phyloP scores from a whole-genome alignment of 2,113 vertebrate genomes.

The Odocoileus virginianus region DNA sequence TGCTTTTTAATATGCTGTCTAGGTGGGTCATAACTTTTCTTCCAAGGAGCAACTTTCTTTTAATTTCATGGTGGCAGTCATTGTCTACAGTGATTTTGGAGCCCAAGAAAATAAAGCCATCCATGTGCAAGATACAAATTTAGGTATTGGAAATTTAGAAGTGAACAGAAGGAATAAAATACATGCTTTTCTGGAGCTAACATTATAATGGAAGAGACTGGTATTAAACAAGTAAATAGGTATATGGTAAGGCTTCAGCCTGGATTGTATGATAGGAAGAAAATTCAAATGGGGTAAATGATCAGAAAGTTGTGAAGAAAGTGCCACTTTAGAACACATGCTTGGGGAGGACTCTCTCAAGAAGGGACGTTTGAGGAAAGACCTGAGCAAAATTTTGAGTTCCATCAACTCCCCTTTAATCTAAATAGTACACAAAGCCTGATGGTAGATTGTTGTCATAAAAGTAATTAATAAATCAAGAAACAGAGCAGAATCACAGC shows the following conservation, averaged over 20 bases:
- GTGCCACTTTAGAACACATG: not conserved
- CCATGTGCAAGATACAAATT: not conserved
- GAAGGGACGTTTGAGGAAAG: not conserved
- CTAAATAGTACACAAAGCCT: not conserved
- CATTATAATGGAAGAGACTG: not conserved
- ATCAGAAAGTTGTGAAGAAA: not conserved
- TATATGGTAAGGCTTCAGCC: not conserved
- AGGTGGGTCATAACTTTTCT: not conserved
- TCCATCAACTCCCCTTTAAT: not conserved
- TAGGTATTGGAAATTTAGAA: not conserved
- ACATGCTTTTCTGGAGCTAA: not conserved
- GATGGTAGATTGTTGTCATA: not conserved
- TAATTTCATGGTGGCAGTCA: not conserved
- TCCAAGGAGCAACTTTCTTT: not conserved
- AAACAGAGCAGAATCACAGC: not conserved
- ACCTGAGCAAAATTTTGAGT: not conserved
- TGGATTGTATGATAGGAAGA: not conserved
- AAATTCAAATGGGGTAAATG: not conserved
- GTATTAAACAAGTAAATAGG: not conserved
- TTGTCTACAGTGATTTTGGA: not conserved
- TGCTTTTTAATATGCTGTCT: not conserved
- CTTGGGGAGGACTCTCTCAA: not conserved
- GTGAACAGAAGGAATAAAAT: not conserved
- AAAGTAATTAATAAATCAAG: not conserved
- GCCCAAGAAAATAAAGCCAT: not conserved